Percentiles rank a stretch among this genome's conserved stretches.
Evolutionary conservation across 2,113 vertebrate species (phyloP).

Genomic region (Carassius auratus): DNA sequence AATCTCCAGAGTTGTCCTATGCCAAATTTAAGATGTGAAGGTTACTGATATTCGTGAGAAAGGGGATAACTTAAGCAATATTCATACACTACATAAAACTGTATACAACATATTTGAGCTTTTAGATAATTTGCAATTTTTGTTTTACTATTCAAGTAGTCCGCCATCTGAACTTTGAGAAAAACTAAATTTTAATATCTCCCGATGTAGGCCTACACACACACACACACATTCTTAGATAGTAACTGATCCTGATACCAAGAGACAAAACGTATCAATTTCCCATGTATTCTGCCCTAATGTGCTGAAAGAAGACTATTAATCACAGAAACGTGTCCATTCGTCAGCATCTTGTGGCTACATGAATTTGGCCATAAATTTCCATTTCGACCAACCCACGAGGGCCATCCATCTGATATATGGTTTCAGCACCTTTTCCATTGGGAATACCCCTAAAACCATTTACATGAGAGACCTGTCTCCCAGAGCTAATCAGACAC

Average conservation of each 20-base stretch:
- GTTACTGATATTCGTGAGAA: neutral
- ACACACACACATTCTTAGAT: neutral
- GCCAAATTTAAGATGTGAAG: neutral
- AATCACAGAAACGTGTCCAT: conserved; percentile 34
- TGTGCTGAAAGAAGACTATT: neutral
- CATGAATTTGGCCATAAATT: conserved; percentile 13
- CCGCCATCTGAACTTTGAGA: neutral
- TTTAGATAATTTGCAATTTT: neutral
- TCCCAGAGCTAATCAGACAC: conserved; percentile 34
- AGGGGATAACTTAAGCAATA: neutral
- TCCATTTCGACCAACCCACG: conserved; percentile 10
- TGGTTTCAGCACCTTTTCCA: neutral
- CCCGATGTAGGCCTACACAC: neutral
- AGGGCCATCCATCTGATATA: conserved; percentile 24
- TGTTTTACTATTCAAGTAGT: neutral
- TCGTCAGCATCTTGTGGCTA: neutral
- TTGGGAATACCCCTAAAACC: conserved; percentile 15
- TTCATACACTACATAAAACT: neutral
- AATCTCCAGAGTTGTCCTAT: no score
- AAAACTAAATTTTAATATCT: neutral
- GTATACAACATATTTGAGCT: neutral
- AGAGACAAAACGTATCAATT: conserved; percentile 32
- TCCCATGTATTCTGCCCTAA: neutral
- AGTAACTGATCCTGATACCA: conserved; percentile 30
- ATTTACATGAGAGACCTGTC: conserved; percentile 23